These are phyloP conservation scores for Hydrolagus affinis DNA, from an alignment of 2,113 vertebrate genomes.

Conservation along the genomic window DNA sequence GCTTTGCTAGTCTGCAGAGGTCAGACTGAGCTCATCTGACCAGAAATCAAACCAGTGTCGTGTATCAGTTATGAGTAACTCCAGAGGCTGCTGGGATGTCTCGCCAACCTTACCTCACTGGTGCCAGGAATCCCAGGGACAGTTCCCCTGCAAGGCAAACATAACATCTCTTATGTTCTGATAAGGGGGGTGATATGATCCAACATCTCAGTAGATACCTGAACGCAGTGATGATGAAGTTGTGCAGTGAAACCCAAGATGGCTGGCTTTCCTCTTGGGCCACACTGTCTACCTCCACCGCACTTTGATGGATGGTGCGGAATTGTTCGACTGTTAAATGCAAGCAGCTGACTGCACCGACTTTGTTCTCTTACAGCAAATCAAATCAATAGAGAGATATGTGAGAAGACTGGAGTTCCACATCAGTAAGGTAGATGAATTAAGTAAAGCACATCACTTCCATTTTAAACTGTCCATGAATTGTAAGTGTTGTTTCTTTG, in stretches of 20 bases:
- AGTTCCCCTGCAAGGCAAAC: too few relatives aligned
- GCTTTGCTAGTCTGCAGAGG: too few relatives aligned
- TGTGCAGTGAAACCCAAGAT: not conserved
- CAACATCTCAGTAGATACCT: not conserved
- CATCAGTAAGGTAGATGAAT: slow-evolving; percentile 85
- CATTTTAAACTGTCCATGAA: not conserved
- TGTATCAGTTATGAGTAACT: too few relatives aligned
- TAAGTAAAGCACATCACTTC: slow-evolving; percentile 40
- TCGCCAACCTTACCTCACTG: too few relatives aligned
- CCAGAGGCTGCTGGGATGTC: too few relatives aligned
- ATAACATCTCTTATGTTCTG: too few relatives aligned
- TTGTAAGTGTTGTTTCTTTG: too few relatives aligned
- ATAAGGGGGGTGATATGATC: too few relatives aligned
- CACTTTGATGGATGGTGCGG: not conserved
- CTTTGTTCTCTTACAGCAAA: slow-evolving; percentile 73
- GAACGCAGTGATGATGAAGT: too few relatives aligned
- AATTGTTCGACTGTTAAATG: not conserved
- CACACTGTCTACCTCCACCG: not conserved
- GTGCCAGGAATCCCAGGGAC: too few relatives aligned
- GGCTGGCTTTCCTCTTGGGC: slow-evolving; percentile 28
- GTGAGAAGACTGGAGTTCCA: slow-evolving; percentile 95
- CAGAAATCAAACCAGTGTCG: too few relatives aligned
- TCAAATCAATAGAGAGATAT: slow-evolving; percentile 88
- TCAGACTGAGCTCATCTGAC: too few relatives aligned
- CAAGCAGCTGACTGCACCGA: not conserved